Evolutionary conservation across 2,888 invertebrate species (phyloP), one percentile per base, ranked within the genome.

Genomic region (Trichopria drosophilae): DNA sequence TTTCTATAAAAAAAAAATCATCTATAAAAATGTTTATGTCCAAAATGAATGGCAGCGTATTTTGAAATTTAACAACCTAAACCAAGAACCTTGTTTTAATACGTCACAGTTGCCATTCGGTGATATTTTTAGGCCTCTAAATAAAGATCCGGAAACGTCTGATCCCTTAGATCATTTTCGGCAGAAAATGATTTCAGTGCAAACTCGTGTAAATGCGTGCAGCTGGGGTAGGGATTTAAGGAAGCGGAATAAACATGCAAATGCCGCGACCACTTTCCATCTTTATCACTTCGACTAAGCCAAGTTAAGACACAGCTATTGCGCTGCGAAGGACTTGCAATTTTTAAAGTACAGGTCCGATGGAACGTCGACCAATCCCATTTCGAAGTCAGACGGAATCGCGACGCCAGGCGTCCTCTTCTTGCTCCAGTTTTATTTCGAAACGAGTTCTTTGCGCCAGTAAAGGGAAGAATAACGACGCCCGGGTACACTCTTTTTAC

Each of bases 161-260:
- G n/a, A n/a, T n/a, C n/a, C n/a, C n/a, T n/a, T n/a, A n/a, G n/a
- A n/a, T n/a, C 41, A 29, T 22, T 48, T 35, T 29, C 44, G 23
- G 24, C 24, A 31, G 43, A 40, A 53, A 44, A 53, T 48, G 49
- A 53, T 53, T 37, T 44, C 37, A 32, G 47, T 20, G 42, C 32
- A 49, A 49, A 49, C 32, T 41, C 45, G 34, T 18, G 37, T 18
- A 23, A 22, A 15, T 18, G 26, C 37, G 37, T 23, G 31, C 23
- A 9, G 23, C 35, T 48, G 42, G 40, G 39, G 37, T 35, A 44
- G 59, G 61, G 66, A 68, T 68, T 67, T 65, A 68, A 62, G 60
- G n/a, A 59, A 66, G 62, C 52, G 65, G 60, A 65, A 67, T 68
- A 68, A 68, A 67, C 65, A 67, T 68, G 68, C 67, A 68, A 68